Conservation (phyloP, 2,888 invertebrate species). For the Euplexia lucipara region DNA sequence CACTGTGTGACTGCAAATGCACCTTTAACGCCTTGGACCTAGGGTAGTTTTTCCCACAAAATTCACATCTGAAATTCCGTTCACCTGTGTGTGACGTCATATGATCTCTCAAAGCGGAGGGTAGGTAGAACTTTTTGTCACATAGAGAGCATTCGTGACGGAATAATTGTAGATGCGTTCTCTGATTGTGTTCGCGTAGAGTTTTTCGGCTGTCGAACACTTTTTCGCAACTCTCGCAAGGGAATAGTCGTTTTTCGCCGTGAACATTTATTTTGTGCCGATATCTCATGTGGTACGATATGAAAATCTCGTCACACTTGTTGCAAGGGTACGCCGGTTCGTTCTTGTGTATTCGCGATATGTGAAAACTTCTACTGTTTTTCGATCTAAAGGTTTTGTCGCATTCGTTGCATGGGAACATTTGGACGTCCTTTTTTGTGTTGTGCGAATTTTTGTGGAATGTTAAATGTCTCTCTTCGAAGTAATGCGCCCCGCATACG, state of each 20-base stretch:
- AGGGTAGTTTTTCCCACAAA: constrained; percentile 89
- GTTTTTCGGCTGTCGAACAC: constrained; percentile 73
- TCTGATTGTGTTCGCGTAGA: constrained; percentile 72
- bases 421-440: constrained; percentile 38
- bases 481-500: constrained; percentile 77
- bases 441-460: constrained; percentile 68
- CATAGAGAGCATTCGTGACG: constrained; percentile 83
- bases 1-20: constrained; percentile 87
- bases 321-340: constrained; percentile 70
- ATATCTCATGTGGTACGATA: constrained; percentile 66
- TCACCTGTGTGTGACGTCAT: constrained; percentile 88
- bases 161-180: constrained; percentile 72
- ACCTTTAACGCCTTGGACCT: constrained; percentile 82
- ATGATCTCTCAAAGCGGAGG: constrained; percentile 84
- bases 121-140: constrained; percentile 78
- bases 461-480: constrained; percentile 75
- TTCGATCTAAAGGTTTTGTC: constrained; percentile 72
- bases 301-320: constrained; percentile 69
- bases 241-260: constrained; percentile 69
- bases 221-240: constrained; percentile 74
- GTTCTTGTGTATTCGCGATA: constrained; percentile 68
- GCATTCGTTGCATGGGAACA: constrained; percentile 79
- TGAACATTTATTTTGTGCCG: constrained; percentile 73
- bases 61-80: constrained; percentile 85
- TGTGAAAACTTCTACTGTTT: constrained; percentile 67